Evolutionary conservation across 2,113 vertebrate species (phyloP).

Genomic region (Thymallus thymallus): DNA sequence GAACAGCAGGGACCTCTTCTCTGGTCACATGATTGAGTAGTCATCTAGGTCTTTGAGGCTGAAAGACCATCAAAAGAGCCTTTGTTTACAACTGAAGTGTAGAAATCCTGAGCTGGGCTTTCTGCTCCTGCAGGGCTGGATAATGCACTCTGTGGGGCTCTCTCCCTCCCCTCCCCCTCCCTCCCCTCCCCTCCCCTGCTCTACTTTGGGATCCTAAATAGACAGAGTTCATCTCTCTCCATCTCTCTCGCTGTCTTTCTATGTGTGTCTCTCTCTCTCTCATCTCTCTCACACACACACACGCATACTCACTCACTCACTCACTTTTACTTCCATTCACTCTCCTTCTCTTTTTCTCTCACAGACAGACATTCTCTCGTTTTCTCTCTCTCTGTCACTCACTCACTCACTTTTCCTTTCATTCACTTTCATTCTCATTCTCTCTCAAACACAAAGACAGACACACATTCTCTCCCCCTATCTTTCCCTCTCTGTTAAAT

Average conservation of each 20-base stretch:
- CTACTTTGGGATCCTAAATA: too few species aligned
- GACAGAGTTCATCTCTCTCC: too few species aligned
- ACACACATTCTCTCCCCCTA: neutral
- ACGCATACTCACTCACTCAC: too few species aligned
- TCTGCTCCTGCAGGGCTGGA: constrained; percentile 25
- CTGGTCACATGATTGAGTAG: constrained; percentile 56
- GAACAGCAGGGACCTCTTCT: constrained; percentile 13
- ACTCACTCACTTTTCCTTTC: neutral
- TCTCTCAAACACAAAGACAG: neutral
- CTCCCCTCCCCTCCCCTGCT: neutral
- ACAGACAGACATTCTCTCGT: too few species aligned
- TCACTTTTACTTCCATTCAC: neutral
- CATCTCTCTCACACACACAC: constrained; percentile 2
- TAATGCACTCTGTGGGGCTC: constrained; percentile 38
- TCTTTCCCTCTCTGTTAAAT: neutral
- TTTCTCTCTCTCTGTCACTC: neutral
- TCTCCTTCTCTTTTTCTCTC: neutral
- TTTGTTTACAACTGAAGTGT: constrained; percentile 60
- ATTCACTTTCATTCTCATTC: neutral
- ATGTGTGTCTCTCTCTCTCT: constrained; percentile 1
- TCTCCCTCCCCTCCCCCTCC: constrained; percentile 7
- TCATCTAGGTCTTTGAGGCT: constrained; percentile 44
- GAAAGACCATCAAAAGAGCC: constrained; percentile 56
- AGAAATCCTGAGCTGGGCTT: constrained; percentile 44
- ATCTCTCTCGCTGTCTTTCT: neutral